Evolutionary conservation across 2,888 invertebrate genomes (phyloP), one percentile per base, ranked within the genome.

Genomic region (Ecliptopera silaceata): DNA sequence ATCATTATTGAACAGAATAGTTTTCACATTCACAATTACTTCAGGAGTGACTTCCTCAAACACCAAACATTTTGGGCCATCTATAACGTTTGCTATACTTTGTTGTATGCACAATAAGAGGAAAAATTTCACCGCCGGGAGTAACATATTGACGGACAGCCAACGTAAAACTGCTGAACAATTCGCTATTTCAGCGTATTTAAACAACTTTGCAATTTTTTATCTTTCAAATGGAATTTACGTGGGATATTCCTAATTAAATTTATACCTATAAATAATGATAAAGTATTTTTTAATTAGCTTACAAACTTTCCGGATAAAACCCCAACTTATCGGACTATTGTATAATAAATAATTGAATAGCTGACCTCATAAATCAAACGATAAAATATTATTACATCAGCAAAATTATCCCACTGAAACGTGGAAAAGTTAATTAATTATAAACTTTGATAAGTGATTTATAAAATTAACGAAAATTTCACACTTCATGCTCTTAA

Each of bases 141-240:
- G 29, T 13, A 38, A 45, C 52, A 52, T 45, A 11, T 32, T 45
- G 31, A 39, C 31, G 20, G 29, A 3, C 39, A 13, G 11, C 11
- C 13, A n/a, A 3, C 18, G 11, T 12, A 20, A 13, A 11, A 50
- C 41, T 50, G 32, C 3, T 22, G 4, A 20, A 42, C 10, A 31
- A 12, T 18, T 34, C 5, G 10, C 8, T n/a, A 20, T 6, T n/a
- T 10, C 31, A 3, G 11, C 31, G n/a, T 32, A 44, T 44, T 29
- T 47, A 47, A 17, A 47, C 2, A 1, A 1, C 13, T 8, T 11
- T 3, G 2, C 6, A 15, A 15, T 3, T 8, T 10, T 38, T 38
- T 47, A 47, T 46, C 22, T 32, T 8, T n/a, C 10, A 10, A 11
- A 4, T 17, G 47, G 38, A 26, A 48, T 17, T 29, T 31, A 48